These are phyloP conservation scores for Metacarcinus magister DNA, from an alignment of 2,888 invertebrate genomes.

Conservation along the genomic window DNA sequence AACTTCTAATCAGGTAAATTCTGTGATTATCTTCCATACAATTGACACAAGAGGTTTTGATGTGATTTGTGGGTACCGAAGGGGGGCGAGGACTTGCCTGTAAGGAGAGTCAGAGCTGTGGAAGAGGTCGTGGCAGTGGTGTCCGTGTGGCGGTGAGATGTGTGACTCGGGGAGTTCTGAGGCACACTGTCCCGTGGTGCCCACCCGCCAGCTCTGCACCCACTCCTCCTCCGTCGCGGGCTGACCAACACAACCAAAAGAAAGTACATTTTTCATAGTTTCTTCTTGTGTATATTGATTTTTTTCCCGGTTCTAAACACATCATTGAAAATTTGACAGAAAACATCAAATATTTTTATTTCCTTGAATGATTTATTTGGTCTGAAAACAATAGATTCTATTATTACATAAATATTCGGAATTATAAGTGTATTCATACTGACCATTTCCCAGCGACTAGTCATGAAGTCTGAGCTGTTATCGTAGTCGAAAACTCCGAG, in stretches of 20 bases:
- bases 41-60: background rate
- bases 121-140: conserved; percentile 70
- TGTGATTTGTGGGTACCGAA: background rate
- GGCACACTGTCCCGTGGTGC: conserved; percentile 66
- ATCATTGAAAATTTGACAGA: background rate
- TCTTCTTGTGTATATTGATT: background rate
- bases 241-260: conserved; percentile 2
- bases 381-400: background rate
- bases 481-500: conserved; percentile 81
- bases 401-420: background rate
- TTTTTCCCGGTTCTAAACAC: background rate
- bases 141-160: conserved; percentile 12
- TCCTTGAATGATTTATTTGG: background rate
- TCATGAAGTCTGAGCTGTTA: conserved; percentile 81
- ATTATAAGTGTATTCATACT: background rate
- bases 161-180: conserved; percentile 68
- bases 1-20: background rate
- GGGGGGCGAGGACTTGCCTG: background rate
- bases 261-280: background rate
- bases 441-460: conserved; percentile 82
- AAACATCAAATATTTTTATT: background rate
- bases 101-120: conserved; percentile 60
- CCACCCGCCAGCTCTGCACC: conserved; percentile 74
- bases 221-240: conserved; percentile 72
- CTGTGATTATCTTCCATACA: background rate